These are phyloP conservation scores for Sclerurus mexicanus DNA, from an alignment of 2,113 vertebrate genomes.

Conservation along the genomic window DNA sequence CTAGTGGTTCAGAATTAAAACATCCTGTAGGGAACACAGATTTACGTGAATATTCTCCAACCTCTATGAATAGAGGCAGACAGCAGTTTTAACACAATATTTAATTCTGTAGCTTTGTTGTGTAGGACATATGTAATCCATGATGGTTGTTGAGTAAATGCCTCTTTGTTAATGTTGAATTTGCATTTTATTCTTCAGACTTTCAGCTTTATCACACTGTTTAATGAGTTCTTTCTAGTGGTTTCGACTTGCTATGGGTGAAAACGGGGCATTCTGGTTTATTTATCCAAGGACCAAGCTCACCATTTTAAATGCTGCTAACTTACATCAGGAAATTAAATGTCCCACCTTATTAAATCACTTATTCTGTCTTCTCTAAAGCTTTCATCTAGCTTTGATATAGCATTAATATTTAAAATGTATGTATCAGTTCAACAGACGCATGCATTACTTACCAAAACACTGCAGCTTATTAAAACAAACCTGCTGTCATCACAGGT, in stretches of 20 bases:
- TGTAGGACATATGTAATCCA: neutral
- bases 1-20: neutral
- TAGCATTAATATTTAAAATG: conserved; percentile 30
- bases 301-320: neutral
- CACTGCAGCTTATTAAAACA: neutral
- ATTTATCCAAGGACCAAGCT: neutral
- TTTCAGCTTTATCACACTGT: neutral
- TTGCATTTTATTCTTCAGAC: conserved; percentile 2
- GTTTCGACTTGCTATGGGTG: neutral
- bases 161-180: neutral
- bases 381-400: neutral
- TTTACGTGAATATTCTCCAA: neutral
- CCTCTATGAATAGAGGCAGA: neutral
- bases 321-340: neutral
- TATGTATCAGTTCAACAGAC: neutral
- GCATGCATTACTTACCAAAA: neutral
- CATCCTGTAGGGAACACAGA: neutral
- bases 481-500: neutral
- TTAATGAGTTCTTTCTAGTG: neutral
- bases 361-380: neutral
- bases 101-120: neutral
- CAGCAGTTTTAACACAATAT: neutral
- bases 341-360: neutral
- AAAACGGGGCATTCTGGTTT: neutral
- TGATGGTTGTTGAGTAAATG: neutral